phyloP scores from a whole-genome alignment of 2,888 invertebrate genomes.

The Eledone cirrhosa region DNA sequence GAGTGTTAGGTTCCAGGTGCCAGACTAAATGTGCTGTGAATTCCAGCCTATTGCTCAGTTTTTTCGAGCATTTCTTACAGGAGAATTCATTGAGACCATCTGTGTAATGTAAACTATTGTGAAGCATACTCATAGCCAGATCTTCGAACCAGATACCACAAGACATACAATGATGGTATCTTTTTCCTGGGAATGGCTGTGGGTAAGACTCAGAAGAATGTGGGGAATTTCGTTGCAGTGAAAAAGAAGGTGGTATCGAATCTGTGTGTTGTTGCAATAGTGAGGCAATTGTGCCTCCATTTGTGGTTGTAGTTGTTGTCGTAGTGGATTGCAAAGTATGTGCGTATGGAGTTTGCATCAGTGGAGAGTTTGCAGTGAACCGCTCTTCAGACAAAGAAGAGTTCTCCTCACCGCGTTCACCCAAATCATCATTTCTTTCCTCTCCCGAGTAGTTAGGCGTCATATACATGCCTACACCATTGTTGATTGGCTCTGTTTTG shows the following conservation, averaged over 20 bases:
- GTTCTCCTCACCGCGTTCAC: constrained; percentile 18
- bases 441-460: constrained; percentile 24
- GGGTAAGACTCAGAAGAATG: constrained; percentile 18
- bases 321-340: constrained; percentile 22
- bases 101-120: constrained; percentile 26
- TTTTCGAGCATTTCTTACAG: constrained; percentile 54
- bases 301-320: constrained; percentile 14
- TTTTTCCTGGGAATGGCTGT: constrained; percentile 26
- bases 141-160: constrained; percentile 31
- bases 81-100: constrained; percentile 39
- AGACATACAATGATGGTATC: constrained; percentile 24
- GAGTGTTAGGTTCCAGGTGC: constrained; percentile 48
- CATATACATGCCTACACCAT: constrained; percentile 24
- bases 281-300: constrained; percentile 22
- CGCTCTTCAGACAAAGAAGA: constrained; percentile 23
- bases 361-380: constrained; percentile 5
- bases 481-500: constrained; percentile 20
- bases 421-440: constrained; percentile 14
- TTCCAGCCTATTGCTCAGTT: constrained; percentile 53
- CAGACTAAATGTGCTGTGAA: constrained; percentile 56
- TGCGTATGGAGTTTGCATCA: constrained; percentile 25
- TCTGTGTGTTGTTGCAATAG: constrained; percentile 20
- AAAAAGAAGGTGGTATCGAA: constrained; percentile 22
- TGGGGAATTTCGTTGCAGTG: constrained; percentile 26
- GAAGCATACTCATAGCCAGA: constrained; percentile 29